These are phyloP conservation scores for Pipistrellus pygmaeus DNA, from an alignment of 2,797 vertebrate species.

Conservation along the genomic window DNA sequence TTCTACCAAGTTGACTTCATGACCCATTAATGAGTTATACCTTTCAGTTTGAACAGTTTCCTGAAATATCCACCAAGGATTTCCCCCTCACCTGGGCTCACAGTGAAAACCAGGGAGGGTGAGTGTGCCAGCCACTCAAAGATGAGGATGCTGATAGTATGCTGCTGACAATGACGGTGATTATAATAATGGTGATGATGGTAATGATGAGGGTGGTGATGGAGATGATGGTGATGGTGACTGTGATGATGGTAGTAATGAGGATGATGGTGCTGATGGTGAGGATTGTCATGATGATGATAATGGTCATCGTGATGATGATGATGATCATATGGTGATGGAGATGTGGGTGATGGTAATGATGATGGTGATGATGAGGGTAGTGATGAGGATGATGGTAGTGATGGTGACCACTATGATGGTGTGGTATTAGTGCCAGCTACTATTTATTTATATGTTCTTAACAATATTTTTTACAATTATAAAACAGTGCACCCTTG, in stretches of 20 bases:
- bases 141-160: fast-evolving
- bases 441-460: not conserved
- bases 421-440: not conserved
- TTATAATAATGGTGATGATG: not conserved
- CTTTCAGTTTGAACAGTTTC: not conserved
- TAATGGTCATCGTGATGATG: fast-evolving
- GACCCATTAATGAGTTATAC: not conserved
- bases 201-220: fast-evolving
- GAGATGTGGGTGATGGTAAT: no score
- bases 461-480: not conserved
- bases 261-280: fast-evolving
- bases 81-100: no score
- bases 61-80: not conserved
- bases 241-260: fast-evolving
- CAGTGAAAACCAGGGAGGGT: not conserved
- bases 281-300: fast-evolving
- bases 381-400: fast-evolving
- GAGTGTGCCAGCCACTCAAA: not conserved
- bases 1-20: not conserved
- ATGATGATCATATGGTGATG: no score
- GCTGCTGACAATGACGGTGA: fast-evolving
- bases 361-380: no score
- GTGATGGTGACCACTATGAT: not conserved
- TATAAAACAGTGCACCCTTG: not conserved
- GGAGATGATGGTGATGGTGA: fast-evolving